These are phyloP conservation scores for Enteromius thamalakanensis DNA, from an alignment of 2,797 vertebrate species.

Conservation along the genomic window DNA sequence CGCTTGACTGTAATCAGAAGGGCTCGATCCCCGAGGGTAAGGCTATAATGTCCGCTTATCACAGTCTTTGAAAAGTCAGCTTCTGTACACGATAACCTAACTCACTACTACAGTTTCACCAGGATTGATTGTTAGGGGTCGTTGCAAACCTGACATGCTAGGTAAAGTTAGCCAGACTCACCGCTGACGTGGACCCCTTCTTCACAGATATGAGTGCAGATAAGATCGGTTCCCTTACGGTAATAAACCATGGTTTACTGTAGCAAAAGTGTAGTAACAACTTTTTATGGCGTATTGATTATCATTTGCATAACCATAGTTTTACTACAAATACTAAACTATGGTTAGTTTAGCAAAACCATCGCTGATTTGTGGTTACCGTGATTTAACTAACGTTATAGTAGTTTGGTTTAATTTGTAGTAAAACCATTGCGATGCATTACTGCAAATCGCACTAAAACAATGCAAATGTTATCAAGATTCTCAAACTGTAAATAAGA, in stretches of 20 bases:
- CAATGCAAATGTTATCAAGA: not conserved
- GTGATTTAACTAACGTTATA: no score
- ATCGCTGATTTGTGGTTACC: not conserved
- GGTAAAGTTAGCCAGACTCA: slow-evolving; percentile 27
- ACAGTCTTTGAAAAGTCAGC: not conserved
- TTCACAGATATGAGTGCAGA: slow-evolving; percentile 4
- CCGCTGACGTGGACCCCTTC: slow-evolving; percentile 79
- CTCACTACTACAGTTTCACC: not conserved
- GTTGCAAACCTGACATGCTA: not conserved
- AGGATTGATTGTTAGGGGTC: not conserved
- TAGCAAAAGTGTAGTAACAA: not conserved
- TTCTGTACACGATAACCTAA: not conserved
- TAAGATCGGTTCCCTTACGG: not conserved
- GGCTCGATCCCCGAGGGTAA: slow-evolving; percentile 68
- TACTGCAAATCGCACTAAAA: not conserved
- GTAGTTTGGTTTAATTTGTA: not conserved
- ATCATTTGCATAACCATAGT: not conserved
- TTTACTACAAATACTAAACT: not conserved
- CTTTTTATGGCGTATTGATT: not conserved
- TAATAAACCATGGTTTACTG: no score
- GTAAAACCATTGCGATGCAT: not conserved
- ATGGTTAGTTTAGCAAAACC: not conserved
- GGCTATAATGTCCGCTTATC: slow-evolving; percentile 13
- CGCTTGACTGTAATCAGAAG: slow-evolving; percentile 58
- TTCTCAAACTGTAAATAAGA: not conserved